Conservation (phyloP, 1,140 invertebrate genomes). For the Bombus balteatus region DNA sequence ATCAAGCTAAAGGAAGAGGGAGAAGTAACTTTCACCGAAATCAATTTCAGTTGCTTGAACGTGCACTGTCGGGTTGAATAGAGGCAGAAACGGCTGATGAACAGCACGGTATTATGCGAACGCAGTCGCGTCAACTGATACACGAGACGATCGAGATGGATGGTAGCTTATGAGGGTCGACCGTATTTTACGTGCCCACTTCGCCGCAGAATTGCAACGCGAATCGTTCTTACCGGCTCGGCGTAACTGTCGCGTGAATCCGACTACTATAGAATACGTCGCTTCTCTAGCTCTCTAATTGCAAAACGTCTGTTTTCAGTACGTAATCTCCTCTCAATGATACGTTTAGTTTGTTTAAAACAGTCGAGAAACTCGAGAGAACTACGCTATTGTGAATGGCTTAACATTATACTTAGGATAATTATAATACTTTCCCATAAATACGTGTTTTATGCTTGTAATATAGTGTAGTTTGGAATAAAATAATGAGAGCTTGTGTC, state of each 20-base stretch:
- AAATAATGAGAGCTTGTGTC: no score
- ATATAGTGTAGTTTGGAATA: no score
- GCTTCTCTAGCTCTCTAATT: not conserved
- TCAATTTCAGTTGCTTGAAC: slow-evolving; percentile 16
- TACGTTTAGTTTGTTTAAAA: not conserved
- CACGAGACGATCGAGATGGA: slow-evolving; percentile 42
- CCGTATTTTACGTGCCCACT: slow-evolving; percentile 43
- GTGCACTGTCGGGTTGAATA: slow-evolving; percentile 5
- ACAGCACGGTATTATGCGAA: slow-evolving; percentile 30
- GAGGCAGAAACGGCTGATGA: slow-evolving; percentile 25
- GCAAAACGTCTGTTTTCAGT: not conserved
- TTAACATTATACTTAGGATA: not conserved
- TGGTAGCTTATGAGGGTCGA: slow-evolving; percentile 52
- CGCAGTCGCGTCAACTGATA: slow-evolving; percentile 39
- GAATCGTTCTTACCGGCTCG: not conserved
- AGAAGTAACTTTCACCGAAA: not conserved
- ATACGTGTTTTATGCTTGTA: no score
- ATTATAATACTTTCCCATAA: not conserved
- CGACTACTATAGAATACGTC: not conserved
- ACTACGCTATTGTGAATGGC: not conserved
- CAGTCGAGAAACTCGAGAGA: not conserved
- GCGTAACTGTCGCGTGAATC: not conserved
- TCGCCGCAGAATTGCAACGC: not conserved
- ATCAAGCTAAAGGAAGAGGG: slow-evolving; percentile 1
- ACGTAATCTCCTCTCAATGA: not conserved